Base-by-base conservation (phyloP, 2,797 vertebrate species). In the Fratercula arctica region DNA sequence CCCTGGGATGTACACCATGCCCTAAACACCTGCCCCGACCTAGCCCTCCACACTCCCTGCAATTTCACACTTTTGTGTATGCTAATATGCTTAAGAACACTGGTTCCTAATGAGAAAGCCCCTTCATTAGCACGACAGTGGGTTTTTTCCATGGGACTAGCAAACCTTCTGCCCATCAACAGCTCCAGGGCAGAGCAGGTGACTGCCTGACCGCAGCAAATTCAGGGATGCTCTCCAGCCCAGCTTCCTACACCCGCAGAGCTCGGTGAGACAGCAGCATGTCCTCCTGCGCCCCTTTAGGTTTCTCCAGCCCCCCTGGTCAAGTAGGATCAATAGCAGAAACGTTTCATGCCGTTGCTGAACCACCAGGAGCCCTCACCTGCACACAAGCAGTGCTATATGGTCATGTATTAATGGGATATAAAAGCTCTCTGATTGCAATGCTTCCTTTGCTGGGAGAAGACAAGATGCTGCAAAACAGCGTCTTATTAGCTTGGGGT, bases 21-120 rank as follows among this genome's bases (percentile, higher is more conserved):
- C 64, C 43, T 33, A 43, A 54, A 45, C 1, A 5, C 69, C 59
- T 23, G 35, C 15, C 28, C 17, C 0, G 0, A 15, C 12, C 31
- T 60, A 46, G 75, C 35, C 17, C 37, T 84, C 56, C n/a, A 50
- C 53, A 50, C 18, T 15, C 18, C 15, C 57, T n/a, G 17, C 15
- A 16, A 57, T 70, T 53, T 41, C 31, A 39, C 2, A 3, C 21
- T 61, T 70, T 31, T 56, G 35, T 39, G 66, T 16, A 28, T 29
- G 20, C 17, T 26, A 31, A 69, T 25, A 39, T 1, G 10, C 61
- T 53, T 3, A 53, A 59, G 67, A 35, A 11, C 19, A 15, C n/a
- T 45, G 41, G 20, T 57, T 60, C 61, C 67, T 20, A 72, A 9
- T 7, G n/a, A 46, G 31, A 45, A 79, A 92, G 13, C 7, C 28